A percentile compares a stretch with the other conserved stretches of the same genome.
Conservation (phyloP, 2,888 invertebrate species). For the Prionchulus punctatus region DNA sequence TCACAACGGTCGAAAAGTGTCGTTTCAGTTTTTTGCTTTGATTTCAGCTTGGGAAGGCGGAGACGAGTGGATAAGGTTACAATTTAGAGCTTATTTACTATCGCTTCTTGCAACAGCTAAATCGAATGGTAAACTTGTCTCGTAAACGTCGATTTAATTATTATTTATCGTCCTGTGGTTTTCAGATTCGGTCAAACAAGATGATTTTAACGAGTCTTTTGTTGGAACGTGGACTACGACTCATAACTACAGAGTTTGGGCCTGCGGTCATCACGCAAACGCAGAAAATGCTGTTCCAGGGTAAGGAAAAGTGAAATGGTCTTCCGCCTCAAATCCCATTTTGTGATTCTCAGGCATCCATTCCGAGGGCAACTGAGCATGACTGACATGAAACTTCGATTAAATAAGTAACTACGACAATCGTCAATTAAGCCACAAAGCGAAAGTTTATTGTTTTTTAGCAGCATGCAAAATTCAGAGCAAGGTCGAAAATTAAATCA, state of each 20-base stretch:
- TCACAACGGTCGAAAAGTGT: neutral
- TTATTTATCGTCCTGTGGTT: too few relatives aligned
- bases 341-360: conserved; percentile 59
- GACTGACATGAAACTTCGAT: conserved; percentile 61
- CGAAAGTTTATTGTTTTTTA: conserved; percentile 32
- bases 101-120: conserved; percentile 32
- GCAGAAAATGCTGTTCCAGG: conserved; percentile 51
- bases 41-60: conserved; percentile 64
- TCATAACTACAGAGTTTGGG: conserved; percentile 73
- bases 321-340: too few relatives aligned
- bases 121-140: conserved; percentile 3
- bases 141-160: too few relatives aligned
- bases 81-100: conserved; percentile 47
- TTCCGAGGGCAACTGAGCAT: conserved; percentile 85
- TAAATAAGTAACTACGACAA: conserved; percentile 5
- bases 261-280: conserved; percentile 45
- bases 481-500: conserved; percentile 80
- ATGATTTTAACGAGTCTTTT: conserved; percentile 71
- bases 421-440: neutral
- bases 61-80: conserved; percentile 86
- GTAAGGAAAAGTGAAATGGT: conserved; percentile 19
- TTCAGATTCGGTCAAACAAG: conserved; percentile 61
- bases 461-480: conserved; percentile 84
- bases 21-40: neutral
- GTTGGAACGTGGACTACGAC: conserved; percentile 68